Conservation (phyloP, 2,888 invertebrate genomes). For the Neoaliturus tenellus region DNA sequence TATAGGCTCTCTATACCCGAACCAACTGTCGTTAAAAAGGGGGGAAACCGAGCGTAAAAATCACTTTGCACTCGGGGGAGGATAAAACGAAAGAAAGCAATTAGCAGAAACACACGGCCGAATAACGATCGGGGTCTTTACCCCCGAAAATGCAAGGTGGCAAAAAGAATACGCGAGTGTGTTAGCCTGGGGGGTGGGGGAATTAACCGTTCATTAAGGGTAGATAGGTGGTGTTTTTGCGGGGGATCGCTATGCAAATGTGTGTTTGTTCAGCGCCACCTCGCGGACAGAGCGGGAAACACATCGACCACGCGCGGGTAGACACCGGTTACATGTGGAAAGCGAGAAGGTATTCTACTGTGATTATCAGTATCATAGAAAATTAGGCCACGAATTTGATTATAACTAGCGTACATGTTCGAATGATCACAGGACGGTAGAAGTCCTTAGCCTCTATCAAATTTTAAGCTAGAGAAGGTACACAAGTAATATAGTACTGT, state of each 20-base stretch:
- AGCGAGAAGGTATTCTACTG: too few relatives aligned
- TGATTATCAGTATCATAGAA: too few relatives aligned
- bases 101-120: slow-evolving; percentile 13
- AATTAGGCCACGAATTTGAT: too few relatives aligned
- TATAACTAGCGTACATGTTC: too few relatives aligned
- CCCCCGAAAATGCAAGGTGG: slow-evolving; percentile 43
- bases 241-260: slow-evolving; percentile 37
- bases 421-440: too few relatives aligned
- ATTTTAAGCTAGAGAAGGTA: too few relatives aligned
- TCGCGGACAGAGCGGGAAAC: neutral
- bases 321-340: neutral
- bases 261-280: slow-evolving; percentile 15
- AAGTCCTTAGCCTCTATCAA: too few relatives aligned
- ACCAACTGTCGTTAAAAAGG: neutral
- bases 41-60: slow-evolving; percentile 22
- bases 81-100: slow-evolving; percentile 35
- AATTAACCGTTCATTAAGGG: slow-evolving; percentile 54
- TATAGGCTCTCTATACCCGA: too few relatives aligned
- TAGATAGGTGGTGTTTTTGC: slow-evolving; percentile 26
- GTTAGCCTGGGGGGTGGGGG: slow-evolving; percentile 9
- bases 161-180: slow-evolving; percentile 12
- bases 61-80: slow-evolving; percentile 1
- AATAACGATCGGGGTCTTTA: neutral
- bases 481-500: too few relatives aligned
- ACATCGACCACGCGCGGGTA: neutral